These are phyloP conservation scores for Aleiodes testaceus DNA, from an alignment of 2,888 invertebrate species.

Conservation along the genomic window DNA sequence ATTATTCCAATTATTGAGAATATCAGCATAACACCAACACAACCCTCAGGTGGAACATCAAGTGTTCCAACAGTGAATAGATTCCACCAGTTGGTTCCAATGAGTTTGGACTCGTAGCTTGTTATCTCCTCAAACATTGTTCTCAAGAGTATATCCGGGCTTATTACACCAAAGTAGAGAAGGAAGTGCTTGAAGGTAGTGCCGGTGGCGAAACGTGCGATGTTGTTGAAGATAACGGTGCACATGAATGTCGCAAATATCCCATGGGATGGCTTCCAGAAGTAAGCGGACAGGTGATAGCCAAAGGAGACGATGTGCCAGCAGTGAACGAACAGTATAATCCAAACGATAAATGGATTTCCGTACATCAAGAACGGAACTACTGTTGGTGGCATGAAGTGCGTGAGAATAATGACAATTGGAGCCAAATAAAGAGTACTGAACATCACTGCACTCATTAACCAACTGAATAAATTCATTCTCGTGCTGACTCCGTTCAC, in stretches of 20 bases:
- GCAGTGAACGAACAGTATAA: constrained; percentile 62
- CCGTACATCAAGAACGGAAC: constrained; percentile 65
- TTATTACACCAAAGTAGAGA: constrained; percentile 62
- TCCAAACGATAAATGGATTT: constrained; percentile 67
- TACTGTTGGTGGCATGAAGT: constrained; percentile 60
- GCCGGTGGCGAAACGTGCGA: constrained; percentile 43
- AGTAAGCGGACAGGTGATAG: constrained; percentile 68
- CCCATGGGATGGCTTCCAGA: constrained; percentile 59
- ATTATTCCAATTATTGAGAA: constrained; percentile 82
- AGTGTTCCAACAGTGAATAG: constrained; percentile 66
- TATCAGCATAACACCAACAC: constrained; percentile 80
- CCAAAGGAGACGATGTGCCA: constrained; percentile 66
- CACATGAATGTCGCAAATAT: constrained; percentile 49
- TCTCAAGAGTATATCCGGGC: constrained; percentile 64
- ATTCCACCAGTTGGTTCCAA: constrained; percentile 73
- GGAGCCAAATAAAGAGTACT: constrained; percentile 62
- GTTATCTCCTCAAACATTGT: constrained; percentile 66
- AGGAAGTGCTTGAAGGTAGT: constrained; percentile 39
- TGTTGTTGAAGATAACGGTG: constrained; percentile 44
- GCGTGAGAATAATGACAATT: constrained; percentile 62
- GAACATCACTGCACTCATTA: constrained; percentile 62
- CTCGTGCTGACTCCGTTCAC: constrained; percentile 67
- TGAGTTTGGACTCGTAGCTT: constrained; percentile 64
- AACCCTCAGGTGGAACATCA: constrained; percentile 56
- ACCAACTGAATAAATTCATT: constrained; percentile 68